A percentile compares a stretch with the other conserved stretches of the same genome.
Conservation (phyloP, 2,797 vertebrate species). For the Odontamblyopus rebecca region DNA sequence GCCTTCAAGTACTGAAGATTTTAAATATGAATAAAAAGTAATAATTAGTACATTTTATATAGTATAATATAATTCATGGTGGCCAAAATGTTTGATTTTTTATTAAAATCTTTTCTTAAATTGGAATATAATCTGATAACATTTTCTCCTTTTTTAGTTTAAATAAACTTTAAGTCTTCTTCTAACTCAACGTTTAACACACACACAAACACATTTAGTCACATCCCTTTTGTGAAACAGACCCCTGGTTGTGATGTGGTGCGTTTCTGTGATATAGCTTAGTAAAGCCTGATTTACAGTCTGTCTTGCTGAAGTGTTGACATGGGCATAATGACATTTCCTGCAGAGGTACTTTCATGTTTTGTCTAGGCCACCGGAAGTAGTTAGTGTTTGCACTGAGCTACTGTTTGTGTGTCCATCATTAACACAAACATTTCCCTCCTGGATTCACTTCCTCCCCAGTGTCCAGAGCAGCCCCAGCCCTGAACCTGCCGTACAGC, state of each 20-base stretch:
- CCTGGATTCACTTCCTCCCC: constrained; percentile 54
- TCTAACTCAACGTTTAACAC: neutral
- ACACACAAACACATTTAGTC: no score
- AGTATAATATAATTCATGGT: neutral
- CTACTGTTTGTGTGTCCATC: constrained; percentile 30
- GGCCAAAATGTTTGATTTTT: neutral
- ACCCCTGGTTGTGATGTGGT: neutral
- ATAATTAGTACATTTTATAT: neutral
- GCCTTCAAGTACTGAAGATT: neutral
- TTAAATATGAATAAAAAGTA: neutral
- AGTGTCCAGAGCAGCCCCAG: constrained; percentile 25
- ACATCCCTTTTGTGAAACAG: no score
- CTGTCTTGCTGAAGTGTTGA: neutral
- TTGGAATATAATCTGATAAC: neutral
- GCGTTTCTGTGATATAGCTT: neutral
- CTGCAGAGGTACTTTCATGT: constrained; percentile 27
- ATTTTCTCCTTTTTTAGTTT: neutral
- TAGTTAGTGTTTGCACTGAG: constrained; percentile 16
- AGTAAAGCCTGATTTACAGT: neutral
- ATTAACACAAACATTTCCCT: constrained; percentile 51
- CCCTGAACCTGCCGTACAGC: neutral
- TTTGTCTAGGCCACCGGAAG: constrained; percentile 47
- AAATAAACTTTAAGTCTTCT: neutral
- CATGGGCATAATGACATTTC: neutral
- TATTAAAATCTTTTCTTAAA: no score